phyloP scores from a whole-genome alignment of 1,140 invertebrate genomes.

The Drosophila bocki region DNA sequence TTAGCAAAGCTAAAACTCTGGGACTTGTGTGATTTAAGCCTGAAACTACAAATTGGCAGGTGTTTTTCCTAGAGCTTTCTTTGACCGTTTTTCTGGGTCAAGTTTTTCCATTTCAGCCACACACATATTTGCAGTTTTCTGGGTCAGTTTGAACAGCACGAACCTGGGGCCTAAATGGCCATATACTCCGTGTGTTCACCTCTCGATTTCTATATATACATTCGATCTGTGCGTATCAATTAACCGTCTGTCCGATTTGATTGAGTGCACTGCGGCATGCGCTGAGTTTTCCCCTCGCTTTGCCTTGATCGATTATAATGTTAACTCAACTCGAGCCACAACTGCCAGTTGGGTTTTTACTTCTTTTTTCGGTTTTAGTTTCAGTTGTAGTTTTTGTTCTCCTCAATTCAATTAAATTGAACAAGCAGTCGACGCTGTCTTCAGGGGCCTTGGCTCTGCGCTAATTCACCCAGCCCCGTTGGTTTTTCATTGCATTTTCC shows the following conservation, averaged over 20 bases:
- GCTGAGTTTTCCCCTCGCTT: constrained; percentile 71
- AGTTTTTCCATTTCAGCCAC: constrained; percentile 53
- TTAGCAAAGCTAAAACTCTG: background rate
- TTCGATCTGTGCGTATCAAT: constrained; percentile 75
- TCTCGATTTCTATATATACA: constrained; percentile 26
- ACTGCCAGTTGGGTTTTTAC: constrained; percentile 41
- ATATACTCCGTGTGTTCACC: constrained; percentile 36
- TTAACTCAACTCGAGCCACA: constrained; percentile 62
- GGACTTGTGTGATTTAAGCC: constrained; percentile 14
- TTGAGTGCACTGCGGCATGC: constrained; percentile 70
- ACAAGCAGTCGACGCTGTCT: constrained; percentile 62
- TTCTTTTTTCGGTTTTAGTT: constrained; percentile 39
- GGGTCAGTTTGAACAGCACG: constrained; percentile 62
- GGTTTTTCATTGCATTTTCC: constrained; percentile 46
- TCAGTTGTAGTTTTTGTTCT: constrained; percentile 46
- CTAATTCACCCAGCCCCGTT: constrained; percentile 73
- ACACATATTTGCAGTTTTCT: constrained; percentile 61
- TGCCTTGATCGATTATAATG: constrained; percentile 84
- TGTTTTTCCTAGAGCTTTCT: constrained; percentile 34
- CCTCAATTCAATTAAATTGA: constrained; percentile 77
- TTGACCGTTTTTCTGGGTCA: constrained; percentile 51
- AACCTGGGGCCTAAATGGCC: constrained; percentile 61
- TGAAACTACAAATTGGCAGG: constrained; percentile 18
- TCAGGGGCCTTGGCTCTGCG: constrained; percentile 66
- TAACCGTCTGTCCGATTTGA: constrained; percentile 68